Evolutionary conservation across 2,888 invertebrate species (phyloP).

Genomic region (Troilus luridus): DNA sequence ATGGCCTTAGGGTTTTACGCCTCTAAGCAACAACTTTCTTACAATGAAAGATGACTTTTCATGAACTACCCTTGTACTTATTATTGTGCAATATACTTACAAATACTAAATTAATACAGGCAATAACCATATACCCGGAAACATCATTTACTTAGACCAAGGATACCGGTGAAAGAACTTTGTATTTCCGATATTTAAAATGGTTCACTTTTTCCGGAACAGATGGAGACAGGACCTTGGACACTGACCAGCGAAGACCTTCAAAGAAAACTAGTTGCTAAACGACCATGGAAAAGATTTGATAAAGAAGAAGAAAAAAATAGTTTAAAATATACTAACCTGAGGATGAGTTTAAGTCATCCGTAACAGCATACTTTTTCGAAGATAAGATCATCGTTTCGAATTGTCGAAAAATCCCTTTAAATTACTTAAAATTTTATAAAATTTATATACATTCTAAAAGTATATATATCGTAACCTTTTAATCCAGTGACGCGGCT

Average conservation of each 20-base stretch:
- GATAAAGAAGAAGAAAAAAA: not conserved
- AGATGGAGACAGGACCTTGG: not conserved
- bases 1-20: no score
- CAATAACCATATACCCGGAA: not conserved
- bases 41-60: no score
- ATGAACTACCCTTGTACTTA: not conserved
- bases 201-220: not conserved
- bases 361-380: no score
- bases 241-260: not conserved
- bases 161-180: not conserved
- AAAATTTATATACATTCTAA: no score
- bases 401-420: no score
- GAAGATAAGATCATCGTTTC: no score
- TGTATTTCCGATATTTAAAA: not conserved
- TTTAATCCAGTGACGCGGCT: no score
- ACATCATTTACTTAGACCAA: not conserved
- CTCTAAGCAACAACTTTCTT: no score
- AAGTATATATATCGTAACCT: no score
- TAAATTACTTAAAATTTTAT: no score
- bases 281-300: not conserved
- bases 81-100: not conserved
- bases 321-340: no score
- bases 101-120: not conserved
- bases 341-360: no score
- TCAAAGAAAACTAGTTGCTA: conserved; percentile 17